These are phyloP conservation scores for Charina bottae DNA, from an alignment of 2,113 vertebrate species.

Conservation along the genomic window DNA sequence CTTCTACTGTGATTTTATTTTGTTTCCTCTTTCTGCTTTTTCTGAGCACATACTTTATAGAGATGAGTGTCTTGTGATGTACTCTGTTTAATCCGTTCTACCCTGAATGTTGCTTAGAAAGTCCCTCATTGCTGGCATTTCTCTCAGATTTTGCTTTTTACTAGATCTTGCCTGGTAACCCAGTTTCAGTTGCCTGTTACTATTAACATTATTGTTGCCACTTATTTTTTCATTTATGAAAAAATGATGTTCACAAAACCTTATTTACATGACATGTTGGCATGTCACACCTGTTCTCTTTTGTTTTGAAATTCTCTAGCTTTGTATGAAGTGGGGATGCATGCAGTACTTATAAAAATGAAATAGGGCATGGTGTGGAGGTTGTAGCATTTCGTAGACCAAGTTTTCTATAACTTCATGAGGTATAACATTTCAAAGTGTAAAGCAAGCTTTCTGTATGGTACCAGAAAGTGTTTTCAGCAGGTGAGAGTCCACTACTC, in stretches of 20 bases:
- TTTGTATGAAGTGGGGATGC: not conserved
- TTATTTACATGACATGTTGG: not conserved
- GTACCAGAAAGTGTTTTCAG: not conserved
- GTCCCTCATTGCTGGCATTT: not conserved
- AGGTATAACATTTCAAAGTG: not conserved
- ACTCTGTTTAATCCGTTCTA: not conserved
- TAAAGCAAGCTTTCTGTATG: not conserved
- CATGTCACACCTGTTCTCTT: not conserved
- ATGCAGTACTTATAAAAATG: not conserved
- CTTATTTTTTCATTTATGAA: not conserved
- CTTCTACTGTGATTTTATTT: not conserved
- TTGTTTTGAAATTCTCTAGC: not conserved
- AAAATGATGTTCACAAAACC: not conserved
- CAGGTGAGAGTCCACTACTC: not conserved
- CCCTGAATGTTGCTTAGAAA: not conserved
- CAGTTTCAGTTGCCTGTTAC: not conserved
- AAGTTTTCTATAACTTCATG: not conserved
- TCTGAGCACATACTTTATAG: not conserved
- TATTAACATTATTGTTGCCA: not conserved
- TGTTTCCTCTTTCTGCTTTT: not conserved
- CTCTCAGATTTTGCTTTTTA: not conserved
- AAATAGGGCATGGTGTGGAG: not conserved
- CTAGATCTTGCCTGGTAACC: not conserved
- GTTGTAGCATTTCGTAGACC: not conserved
- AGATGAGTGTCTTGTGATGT: not conserved